These are phyloP conservation scores for Mercenaria mercenaria DNA, from an alignment of 1,140 invertebrate genomes.

Conservation along the genomic window DNA sequence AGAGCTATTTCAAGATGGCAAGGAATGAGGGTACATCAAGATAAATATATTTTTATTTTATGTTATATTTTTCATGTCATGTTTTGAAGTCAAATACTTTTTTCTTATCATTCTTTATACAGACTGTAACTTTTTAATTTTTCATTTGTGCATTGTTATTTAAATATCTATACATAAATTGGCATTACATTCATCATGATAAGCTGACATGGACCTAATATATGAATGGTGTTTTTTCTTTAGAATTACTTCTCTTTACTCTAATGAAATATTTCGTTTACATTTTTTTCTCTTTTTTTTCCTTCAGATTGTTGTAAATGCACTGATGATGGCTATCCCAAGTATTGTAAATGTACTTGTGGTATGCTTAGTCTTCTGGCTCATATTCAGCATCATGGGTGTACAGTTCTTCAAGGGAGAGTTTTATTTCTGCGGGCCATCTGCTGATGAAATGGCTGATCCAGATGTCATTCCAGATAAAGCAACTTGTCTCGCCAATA, in stretches of 20 bases:
- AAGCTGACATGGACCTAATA: no score
- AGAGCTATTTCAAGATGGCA: conserved; percentile 97
- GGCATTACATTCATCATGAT: no score
- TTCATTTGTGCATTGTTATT: no score
- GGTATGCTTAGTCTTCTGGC: conserved; percentile 96
- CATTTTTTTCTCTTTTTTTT: no score
- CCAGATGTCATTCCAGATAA: conserved; percentile 74
- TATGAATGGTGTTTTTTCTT: no score
- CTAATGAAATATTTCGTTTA: no score
- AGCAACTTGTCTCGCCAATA: conserved; percentile 83
- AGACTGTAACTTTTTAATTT: background rate
- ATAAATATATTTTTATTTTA: no score
- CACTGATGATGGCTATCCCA: conserved; percentile 97
- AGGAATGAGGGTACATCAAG: conserved; percentile 96
- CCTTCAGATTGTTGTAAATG: conserved; percentile 96
- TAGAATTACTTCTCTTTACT: no score
- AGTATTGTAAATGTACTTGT: conserved; percentile 97
- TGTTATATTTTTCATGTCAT: no score
- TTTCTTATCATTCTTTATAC: no score
- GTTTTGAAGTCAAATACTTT: no score
- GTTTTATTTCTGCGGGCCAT: conserved; percentile 96
- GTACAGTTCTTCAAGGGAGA: conserved; percentile 96
- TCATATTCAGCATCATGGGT: conserved; percentile 97
- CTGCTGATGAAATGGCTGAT: conserved; percentile 84
- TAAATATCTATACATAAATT: no score